Evolutionary conservation across 2,797 vertebrate genomes (phyloP).

Genomic region (Sebastes goodei): DNA sequence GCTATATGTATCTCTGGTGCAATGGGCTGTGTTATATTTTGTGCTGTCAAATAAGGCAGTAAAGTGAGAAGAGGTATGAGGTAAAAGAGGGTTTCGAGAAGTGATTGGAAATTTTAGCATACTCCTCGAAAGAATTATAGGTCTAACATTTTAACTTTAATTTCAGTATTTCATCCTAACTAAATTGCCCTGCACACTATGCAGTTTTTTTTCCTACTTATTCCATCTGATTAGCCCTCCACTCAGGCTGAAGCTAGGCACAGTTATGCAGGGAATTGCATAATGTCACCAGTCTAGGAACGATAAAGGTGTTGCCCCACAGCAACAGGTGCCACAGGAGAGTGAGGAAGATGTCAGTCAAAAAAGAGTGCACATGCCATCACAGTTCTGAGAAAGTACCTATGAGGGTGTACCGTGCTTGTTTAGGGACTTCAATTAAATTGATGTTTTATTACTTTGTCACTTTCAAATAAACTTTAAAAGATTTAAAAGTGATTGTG

Average conservation of each 20-base stretch:
- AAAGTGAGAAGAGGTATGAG: neutral
- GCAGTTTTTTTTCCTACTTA: neutral
- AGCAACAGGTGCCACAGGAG: slow-evolving; percentile 6
- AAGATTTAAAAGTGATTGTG: neutral
- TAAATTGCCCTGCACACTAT: neutral
- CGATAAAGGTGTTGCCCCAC: neutral
- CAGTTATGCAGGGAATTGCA: neutral
- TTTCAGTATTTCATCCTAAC: slow-evolving; percentile 9
- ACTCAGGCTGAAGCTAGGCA: neutral
- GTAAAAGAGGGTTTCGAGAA: neutral
- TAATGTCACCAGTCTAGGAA: slow-evolving; percentile 14
- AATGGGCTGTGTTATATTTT: slow-evolving; percentile 3
- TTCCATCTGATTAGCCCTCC: slow-evolving; percentile 2
- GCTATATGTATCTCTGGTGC: neutral
- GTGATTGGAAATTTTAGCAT: neutral
- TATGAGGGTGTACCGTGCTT: neutral
- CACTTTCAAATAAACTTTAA: neutral
- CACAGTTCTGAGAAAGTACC: neutral
- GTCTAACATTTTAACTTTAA: slow-evolving; percentile 2
- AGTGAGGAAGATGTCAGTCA: slow-evolving; percentile 7
- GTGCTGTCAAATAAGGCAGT: neutral
- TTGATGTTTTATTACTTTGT: neutral
- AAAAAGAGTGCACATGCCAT: neutral
- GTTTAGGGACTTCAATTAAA: neutral
- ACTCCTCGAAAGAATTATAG: neutral